Base-by-base conservation (phyloP, 2,113 vertebrate genomes). In the Marmota flaviventris region DNA sequence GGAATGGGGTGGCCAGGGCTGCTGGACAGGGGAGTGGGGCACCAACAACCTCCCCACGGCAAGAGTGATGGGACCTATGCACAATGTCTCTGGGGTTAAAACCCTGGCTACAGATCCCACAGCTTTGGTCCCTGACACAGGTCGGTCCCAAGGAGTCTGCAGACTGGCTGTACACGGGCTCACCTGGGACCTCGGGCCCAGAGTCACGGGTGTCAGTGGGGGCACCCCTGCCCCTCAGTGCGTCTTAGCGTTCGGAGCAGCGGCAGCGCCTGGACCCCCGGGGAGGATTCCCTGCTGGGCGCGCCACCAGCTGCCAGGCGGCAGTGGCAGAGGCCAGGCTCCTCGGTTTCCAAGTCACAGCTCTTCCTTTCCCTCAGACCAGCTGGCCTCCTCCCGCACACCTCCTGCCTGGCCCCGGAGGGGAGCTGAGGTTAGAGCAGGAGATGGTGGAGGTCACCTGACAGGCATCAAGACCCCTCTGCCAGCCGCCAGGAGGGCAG, bases 141-240 rank as follows among this genome's bases (percentile, higher is more conserved):
- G 51, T 12, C 25, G n/a, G 32, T 22, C 25, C 10, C 3, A 10
- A 8, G 4, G 8, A 11, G 29, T 0, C 4, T 1, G 34, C 39
- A 18, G 69, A 72, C 37, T 4, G 37, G 61, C 32, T 0, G 39
- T 7, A 22, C 5, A 1, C 20, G 6, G 32, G 13, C 56, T 42
- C 37, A 12, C 5, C 29, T 29, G 22, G 3, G 70, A 39, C 82
- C 61, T 39, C 4, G 0, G 27, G 82, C 73, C 39, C n/a, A 58
- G 58, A 53, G 42, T 16, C 34, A 2, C 4, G 4, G 69, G 70
- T 22, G 53, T 1, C 3, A 7, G 69, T 2, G 8, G 53, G 24
- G 25, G 37, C 2, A 3, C 10, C 85, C 51, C 25, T 1, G 48
- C 48, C n/a, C 25, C 32, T 12, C 70, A 11, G 22, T 1, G 9